phyloP scores from a whole-genome alignment of 1,140 invertebrate genomes.

The Zaprionus gabonicus region DNA sequence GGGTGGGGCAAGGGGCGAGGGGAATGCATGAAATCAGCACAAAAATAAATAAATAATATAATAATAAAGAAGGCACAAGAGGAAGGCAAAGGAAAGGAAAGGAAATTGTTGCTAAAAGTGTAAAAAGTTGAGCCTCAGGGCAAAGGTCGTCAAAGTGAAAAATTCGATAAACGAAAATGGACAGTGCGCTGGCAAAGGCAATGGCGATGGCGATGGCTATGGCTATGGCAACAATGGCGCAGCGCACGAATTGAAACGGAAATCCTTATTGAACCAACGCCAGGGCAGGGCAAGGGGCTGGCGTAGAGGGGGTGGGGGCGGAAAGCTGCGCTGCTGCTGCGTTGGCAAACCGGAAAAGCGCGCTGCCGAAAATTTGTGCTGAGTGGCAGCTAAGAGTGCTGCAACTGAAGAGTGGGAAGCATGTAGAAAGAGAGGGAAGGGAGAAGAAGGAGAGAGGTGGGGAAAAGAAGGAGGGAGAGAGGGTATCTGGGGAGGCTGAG shows the following conservation, averaged over 20 bases:
- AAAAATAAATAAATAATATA: slow-evolving; percentile 56
- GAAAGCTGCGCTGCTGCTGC: slow-evolving; percentile 51
- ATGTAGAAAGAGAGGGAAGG: neutral
- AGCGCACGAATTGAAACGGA: slow-evolving; percentile 80
- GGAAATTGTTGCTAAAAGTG: slow-evolving; percentile 74
- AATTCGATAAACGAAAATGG: slow-evolving; percentile 81
- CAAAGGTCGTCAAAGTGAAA: slow-evolving; percentile 80
- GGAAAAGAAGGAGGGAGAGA: neutral
- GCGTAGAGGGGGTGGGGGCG: slow-evolving; percentile 19
- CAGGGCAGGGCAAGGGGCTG: slow-evolving; percentile 18
- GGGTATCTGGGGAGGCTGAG: neutral
- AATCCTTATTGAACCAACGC: slow-evolving; percentile 79
- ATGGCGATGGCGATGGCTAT: slow-evolving; percentile 1
- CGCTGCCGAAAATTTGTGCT: slow-evolving; percentile 79
- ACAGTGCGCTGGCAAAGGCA: slow-evolving; percentile 42
- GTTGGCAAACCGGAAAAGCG: slow-evolving; percentile 76
- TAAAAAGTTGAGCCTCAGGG: slow-evolving; percentile 72
- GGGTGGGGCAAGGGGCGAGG: neutral
- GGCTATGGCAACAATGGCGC: slow-evolving; percentile 54
- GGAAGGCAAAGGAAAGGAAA: slow-evolving; percentile 20
- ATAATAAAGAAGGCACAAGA: slow-evolving; percentile 35
- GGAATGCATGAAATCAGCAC: slow-evolving; percentile 78
- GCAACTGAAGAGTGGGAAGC: neutral
- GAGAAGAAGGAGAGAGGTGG: neutral
- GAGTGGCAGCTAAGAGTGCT: slow-evolving; percentile 70